Percentiles rank a stretch among this genome's conserved stretches.
Evolutionary conservation across 1,140 invertebrate genomes (phyloP).

Genomic region (Saccostrea cuccullata): DNA sequence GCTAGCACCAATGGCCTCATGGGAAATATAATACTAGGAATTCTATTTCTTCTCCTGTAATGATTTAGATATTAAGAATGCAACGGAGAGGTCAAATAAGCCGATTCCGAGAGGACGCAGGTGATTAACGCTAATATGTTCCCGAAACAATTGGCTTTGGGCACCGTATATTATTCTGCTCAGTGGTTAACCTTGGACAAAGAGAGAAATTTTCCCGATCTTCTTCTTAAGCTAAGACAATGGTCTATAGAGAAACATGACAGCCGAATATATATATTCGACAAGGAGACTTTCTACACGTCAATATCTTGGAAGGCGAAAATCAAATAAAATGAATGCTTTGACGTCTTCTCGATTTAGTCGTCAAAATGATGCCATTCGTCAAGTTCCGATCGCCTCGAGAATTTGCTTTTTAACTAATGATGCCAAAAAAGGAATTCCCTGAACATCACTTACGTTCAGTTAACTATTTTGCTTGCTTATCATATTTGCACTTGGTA

Average conservation of each 20-base stretch:
- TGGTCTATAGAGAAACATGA: not conserved
- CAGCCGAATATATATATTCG: not conserved
- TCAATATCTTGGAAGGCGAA: not conserved
- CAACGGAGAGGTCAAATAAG: not conserved
- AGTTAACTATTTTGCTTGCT: not conserved
- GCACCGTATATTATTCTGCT: constrained; percentile 18
- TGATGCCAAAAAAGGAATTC: not conserved
- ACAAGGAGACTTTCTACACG: not conserved
- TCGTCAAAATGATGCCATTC: not conserved
- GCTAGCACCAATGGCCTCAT: not conserved
- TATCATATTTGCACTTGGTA: no score
- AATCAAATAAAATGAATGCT: not conserved
- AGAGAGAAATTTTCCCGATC: not conserved
- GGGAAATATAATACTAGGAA: not conserved
- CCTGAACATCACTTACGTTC: not conserved
- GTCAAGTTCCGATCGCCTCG: not conserved
- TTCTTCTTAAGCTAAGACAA: not conserved
- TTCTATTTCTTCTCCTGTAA: not conserved
- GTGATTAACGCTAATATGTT: constrained; percentile 13
- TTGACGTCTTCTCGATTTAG: not conserved
- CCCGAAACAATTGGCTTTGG: constrained; percentile 6
- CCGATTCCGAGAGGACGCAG: constrained; percentile 16
- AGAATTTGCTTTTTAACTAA: not conserved
- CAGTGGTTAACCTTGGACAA: not conserved
- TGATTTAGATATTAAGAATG: not conserved